Percentiles rank a stretch among this genome's conserved stretches.
These are phyloP conservation scores for Limnephilus marmoratus DNA, from an alignment of 2,888 invertebrate species.

Conservation along the genomic window DNA sequence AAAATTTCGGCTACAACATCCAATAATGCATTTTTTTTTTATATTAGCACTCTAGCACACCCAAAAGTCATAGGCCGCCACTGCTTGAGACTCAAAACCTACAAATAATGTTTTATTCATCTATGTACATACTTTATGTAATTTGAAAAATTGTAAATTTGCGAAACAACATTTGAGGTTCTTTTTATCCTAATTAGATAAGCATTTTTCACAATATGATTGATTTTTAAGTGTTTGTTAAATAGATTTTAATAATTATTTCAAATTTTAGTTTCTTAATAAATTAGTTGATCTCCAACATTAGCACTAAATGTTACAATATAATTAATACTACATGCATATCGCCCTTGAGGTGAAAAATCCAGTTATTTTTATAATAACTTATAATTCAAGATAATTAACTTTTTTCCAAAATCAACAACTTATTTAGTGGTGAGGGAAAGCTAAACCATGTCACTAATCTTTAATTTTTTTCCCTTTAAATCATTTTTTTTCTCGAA, in stretches of 20 bases:
- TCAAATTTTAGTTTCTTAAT: no score
- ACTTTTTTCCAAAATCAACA: not conserved
- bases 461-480: not conserved
- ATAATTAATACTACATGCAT: not conserved
- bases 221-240: not conserved
- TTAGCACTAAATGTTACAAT: not conserved
- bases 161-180: not conserved
- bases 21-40: no score
- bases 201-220: not conserved
- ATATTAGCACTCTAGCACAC: no score
- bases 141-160: not conserved
- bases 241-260: not conserved
- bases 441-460: not conserved
- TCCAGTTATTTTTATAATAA: no score
- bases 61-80: no score
- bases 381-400: not conserved
- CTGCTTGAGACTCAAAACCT: not conserved
- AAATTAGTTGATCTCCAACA: no score
- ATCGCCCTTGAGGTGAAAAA: no score
- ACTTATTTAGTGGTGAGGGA: not conserved
- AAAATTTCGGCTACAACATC: no score
- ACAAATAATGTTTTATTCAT: not conserved
- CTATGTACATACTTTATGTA: no score
- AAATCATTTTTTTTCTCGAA: no score
- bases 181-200: not conserved